These are phyloP conservation scores for Brachionus calyciflorus DNA, from an alignment of 1,140 invertebrate genomes.

Conservation along the genomic window DNA sequence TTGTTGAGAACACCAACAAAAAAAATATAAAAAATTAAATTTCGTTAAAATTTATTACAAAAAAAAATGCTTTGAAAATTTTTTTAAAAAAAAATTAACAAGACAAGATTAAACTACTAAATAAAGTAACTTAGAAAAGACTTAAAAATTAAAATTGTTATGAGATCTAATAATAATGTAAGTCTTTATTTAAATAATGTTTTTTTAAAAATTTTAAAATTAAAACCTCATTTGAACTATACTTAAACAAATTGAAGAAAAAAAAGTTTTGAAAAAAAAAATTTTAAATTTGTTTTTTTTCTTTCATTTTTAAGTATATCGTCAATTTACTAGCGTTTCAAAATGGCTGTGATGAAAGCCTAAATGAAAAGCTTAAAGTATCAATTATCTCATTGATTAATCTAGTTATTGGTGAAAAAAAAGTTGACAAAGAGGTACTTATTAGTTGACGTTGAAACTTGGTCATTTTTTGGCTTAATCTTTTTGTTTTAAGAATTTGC, in stretches of 20 bases:
- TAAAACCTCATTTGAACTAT: too few relatives aligned
- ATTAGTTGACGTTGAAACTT: too few relatives aligned
- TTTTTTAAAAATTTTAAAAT: too few relatives aligned
- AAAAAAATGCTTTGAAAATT: not conserved
- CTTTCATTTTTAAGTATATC: slow-evolving; percentile 28
- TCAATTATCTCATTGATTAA: slow-evolving; percentile 32
- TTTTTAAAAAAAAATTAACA: not conserved
- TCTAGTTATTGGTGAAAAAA: slow-evolving; percentile 17
- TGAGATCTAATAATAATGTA: slow-evolving; percentile 21
- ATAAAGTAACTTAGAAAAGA: slow-evolving; percentile 27
- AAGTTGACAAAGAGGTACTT: slow-evolving; percentile 9
- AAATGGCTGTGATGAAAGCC: slow-evolving; percentile 29
- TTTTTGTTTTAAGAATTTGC: not conserved
- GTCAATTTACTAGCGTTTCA: slow-evolving; percentile 32
- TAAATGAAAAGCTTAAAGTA: slow-evolving; percentile 23
- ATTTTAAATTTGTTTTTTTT: not conserved
- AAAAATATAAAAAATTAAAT: not conserved
- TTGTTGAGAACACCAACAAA: too few relatives aligned
- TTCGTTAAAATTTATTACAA: not conserved
- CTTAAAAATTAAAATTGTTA: slow-evolving; percentile 34
- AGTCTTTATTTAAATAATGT: too few relatives aligned
- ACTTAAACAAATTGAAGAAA: too few relatives aligned
- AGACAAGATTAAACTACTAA: slow-evolving; percentile 36
- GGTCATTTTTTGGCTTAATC: too few relatives aligned
- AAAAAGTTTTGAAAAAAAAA: not conserved